phyloP scores from a whole-genome alignment of 2,113 vertebrate genomes.

The Azemiops feae region DNA sequence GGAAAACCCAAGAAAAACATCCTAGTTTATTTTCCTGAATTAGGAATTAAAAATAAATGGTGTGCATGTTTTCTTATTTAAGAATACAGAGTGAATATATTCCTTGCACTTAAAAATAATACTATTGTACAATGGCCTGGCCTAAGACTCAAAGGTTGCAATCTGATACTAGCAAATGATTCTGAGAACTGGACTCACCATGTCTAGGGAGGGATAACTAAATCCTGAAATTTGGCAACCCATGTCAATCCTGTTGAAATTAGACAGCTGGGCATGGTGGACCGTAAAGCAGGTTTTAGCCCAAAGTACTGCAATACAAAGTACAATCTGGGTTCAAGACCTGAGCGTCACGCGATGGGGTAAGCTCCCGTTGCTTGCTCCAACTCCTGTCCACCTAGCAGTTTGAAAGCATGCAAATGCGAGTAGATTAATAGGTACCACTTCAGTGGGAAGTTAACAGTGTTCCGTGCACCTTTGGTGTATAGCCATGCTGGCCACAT shows the following conservation, averaged over 20 bases:
- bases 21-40: neutral
- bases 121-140: neutral
- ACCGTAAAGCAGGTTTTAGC: neutral
- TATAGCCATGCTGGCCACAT: neutral
- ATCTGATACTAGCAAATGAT: neutral
- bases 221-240: neutral
- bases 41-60: neutral
- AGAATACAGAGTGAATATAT: neutral
- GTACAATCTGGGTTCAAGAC: neutral
- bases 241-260: neutral
- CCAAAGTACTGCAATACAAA: neutral
- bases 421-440: neutral
- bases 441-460: neutral
- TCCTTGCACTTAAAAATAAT: neutral
- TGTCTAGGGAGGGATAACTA: neutral
- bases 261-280: neutral
- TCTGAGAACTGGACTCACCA: neutral
- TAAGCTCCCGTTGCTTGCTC: neutral
- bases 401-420: neutral
- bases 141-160: neutral
- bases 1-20: neutral
- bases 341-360: neutral
- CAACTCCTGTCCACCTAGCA: neutral
- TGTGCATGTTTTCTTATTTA: neutral
- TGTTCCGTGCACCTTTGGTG: neutral